These are phyloP conservation scores for Tipula lateralis DNA, from an alignment of 2,888 invertebrate species.

Conservation along the genomic window DNA sequence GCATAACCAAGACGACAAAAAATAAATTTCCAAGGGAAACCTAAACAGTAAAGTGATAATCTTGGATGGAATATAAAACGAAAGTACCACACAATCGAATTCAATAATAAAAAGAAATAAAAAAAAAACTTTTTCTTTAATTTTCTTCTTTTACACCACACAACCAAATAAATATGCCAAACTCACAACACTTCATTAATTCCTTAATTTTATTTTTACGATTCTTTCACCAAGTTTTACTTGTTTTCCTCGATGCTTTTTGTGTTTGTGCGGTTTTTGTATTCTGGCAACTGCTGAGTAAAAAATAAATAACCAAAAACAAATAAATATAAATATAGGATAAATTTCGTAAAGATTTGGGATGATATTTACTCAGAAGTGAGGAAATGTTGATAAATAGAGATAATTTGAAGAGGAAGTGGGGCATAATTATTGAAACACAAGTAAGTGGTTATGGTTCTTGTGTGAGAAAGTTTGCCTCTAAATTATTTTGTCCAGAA, in stretches of 20 bases:
- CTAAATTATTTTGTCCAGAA: too few relatives aligned
- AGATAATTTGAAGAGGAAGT: too few relatives aligned
- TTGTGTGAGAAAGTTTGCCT: too few relatives aligned
- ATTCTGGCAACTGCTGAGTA: neutral
- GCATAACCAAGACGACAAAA: neutral
- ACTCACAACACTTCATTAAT: neutral
- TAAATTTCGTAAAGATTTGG: neutral
- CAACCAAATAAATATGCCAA: neutral
- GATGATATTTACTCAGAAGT: neutral
- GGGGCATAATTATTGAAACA: too few relatives aligned
- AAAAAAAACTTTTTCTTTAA: neutral
- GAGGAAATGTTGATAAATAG: neutral
- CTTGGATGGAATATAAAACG: neutral
- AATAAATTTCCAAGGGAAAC: neutral
- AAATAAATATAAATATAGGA: neutral
- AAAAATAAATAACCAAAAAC: neutral
- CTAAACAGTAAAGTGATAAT: neutral
- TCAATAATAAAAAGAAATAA: neutral
- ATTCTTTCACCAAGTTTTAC: neutral
- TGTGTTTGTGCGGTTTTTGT: neutral
- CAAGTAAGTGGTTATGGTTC: too few relatives aligned
- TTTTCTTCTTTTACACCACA: neutral
- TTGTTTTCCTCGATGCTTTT: neutral
- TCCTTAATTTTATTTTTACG: constrained; percentile 1
- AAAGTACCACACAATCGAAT: neutral